Conservation (phyloP, 1,140 invertebrate genomes). For the Caenorhabditis tropicalis region DNA sequence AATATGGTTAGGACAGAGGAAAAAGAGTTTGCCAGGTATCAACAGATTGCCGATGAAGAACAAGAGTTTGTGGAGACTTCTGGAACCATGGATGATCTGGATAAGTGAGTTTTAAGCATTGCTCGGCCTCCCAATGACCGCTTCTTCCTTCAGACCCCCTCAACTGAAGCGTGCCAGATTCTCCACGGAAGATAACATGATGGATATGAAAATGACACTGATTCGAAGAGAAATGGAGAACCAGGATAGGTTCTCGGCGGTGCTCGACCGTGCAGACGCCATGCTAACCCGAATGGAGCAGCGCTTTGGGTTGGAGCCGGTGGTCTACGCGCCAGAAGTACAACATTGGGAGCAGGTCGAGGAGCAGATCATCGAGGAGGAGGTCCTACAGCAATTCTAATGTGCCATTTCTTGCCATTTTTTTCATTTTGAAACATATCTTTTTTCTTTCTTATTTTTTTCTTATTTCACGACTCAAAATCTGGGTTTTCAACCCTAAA, state of each 20-base stretch:
- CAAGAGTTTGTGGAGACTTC: constrained; percentile 3
- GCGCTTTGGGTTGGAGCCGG: neutral
- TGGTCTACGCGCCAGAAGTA: neutral
- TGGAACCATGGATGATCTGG: neutral
- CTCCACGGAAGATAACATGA: neutral
- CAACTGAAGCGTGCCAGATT: neutral
- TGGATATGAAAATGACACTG: neutral
- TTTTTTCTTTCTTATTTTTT: neutral
- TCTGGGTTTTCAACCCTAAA: too few relatives aligned
- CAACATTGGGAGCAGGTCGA: neutral
- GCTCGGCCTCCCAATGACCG: too few relatives aligned
- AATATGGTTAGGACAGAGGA: neutral
- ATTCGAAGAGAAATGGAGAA: constrained; percentile 18
- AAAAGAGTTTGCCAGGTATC: neutral
- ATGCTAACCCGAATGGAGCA: neutral
- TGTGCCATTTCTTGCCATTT: neutral
- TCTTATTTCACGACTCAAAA: too few relatives aligned
- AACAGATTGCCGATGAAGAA: neutral
- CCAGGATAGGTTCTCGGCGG: constrained; percentile 18
- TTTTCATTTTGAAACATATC: neutral
- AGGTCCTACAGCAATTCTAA: neutral
- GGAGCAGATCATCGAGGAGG: neutral
- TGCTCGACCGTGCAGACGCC: neutral
- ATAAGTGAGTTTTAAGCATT: too few relatives aligned
- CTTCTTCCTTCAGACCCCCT: too few relatives aligned